phyloP scores from a whole-genome alignment of 2,888 invertebrate genomes.

The Protophormia terraenovae region DNA sequence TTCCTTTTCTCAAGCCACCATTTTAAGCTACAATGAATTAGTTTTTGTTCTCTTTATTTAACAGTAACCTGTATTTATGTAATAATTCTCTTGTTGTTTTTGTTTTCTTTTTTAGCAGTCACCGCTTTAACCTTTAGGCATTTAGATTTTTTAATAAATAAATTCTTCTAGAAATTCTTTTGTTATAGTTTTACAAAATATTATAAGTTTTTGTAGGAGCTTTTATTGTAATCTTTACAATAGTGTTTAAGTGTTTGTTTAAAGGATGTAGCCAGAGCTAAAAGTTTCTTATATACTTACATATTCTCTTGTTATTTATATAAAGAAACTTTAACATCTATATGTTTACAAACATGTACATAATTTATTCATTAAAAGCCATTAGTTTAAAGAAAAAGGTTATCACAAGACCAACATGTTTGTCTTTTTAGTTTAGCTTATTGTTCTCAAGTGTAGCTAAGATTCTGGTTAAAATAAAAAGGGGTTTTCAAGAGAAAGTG shows the following conservation, averaged over 20 bases:
- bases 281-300: not conserved
- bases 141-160: constrained; percentile 2
- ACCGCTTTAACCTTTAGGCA: constrained; percentile 49
- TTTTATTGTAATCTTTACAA: not conserved
- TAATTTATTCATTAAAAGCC: constrained; percentile 63
- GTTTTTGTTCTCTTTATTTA: not conserved
- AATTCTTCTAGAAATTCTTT: constrained; percentile 61
- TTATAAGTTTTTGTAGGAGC: not conserved
- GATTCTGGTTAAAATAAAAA: not conserved
- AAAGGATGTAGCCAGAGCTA: not conserved
- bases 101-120: not conserved
- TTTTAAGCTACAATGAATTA: not conserved
- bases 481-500: not conserved
- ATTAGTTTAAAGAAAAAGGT: constrained; percentile 55
- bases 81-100: not conserved
- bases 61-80: not conserved
- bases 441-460: constrained; percentile 46
- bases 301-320: not conserved
- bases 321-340: constrained; percentile 2
- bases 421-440: constrained; percentile 12
- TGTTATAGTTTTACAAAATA: constrained; percentile 47
- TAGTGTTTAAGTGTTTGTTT: not conserved
- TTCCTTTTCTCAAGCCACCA: not conserved
- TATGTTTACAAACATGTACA: not conserved
- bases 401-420: constrained; percentile 38